A percentile compares a stretch with the other conserved stretches of the same genome.
Evolutionary conservation across 2,797 vertebrate species (phyloP).

Genomic region (Falco biarmicus): DNA sequence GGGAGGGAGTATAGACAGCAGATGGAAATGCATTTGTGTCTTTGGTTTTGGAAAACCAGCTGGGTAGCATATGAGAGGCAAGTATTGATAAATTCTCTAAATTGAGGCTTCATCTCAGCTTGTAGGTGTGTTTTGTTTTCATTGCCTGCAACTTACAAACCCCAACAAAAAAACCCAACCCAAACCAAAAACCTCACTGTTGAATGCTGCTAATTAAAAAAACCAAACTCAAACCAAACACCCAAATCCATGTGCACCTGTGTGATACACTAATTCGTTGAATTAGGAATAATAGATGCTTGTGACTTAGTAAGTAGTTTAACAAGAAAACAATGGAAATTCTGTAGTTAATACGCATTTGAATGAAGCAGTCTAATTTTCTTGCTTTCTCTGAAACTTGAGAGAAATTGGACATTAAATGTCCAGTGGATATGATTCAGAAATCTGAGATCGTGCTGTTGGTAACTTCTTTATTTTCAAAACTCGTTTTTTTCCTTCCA

Average conservation of each 20-base stretch:
- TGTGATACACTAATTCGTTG: rapidly evolving
- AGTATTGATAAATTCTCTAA: not conserved
- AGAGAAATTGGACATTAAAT: not conserved
- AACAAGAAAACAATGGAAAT: not conserved
- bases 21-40: not conserved
- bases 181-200: rapidly evolving
- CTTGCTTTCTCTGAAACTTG: not conserved
- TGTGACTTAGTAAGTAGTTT: not conserved
- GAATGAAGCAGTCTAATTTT: not conserved
- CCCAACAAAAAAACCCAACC: too few species aligned
- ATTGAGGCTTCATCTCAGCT: not conserved
- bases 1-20: not conserved
- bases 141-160: rapidly evolving
- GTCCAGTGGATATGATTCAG: rapidly evolving
- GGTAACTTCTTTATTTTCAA: not conserved
- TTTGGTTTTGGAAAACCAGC: not conserved
- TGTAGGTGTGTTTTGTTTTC: rapidly evolving
- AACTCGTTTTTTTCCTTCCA: not conserved
- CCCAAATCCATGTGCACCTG: rapidly evolving
- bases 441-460: not conserved
- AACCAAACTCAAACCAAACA: too few species aligned
- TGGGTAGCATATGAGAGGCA: not conserved
- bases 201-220: not conserved
- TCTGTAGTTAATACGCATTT: not conserved
- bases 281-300: not conserved